Evolutionary conservation across 2,888 invertebrate species (phyloP), one percentile per base, ranked within the genome.

Genomic region (Acanthoscelides obtectus): DNA sequence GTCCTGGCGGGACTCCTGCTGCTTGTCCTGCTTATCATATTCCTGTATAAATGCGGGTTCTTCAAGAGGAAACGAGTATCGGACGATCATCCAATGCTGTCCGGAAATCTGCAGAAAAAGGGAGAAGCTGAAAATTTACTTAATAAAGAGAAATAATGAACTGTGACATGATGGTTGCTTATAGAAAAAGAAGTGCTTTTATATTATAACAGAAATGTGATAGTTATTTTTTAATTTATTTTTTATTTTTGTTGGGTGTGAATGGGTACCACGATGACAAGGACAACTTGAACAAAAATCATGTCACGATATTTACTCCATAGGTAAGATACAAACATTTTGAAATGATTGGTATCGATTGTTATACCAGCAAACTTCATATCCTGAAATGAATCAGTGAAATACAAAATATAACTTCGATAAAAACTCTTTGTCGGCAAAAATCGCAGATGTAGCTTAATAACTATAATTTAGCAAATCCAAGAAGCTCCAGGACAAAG

Each of bases 11-110:
- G 98, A 12, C 87, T 98, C 63, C 82, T 97, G 76, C 87, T 98
- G 21, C 87, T 98, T 63, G 89, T 95, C 64, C 83, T 96, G 2
- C 88, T 98, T 69, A 93, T 94, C 66, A 88, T 94, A 69, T 89
- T 93, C 22, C 87, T 98, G 73, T 96, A 95, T 92, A 96, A 94
- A 87, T 91, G 95, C 70, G 96, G 96, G 70, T 96, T 96, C 89
- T 96, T 96, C 86, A 95, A 95, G 82, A 87, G 95, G 80, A 91
- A 94, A 82, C 88, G 95, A 76, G 77, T 84, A 19, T 73, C 73
- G 20, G 94, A 94, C 4, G 95, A 95, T 84, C 93, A 92, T 0
- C 95, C 95, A 20, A 69, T 81, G 22, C 69, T 81, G 25, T 93
- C 93, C 22, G 95, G 94, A 4, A 85, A 84, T 73, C 76, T 85